phyloP scores from a whole-genome alignment of 2,113 vertebrate species.

The Cacatua alba region DNA sequence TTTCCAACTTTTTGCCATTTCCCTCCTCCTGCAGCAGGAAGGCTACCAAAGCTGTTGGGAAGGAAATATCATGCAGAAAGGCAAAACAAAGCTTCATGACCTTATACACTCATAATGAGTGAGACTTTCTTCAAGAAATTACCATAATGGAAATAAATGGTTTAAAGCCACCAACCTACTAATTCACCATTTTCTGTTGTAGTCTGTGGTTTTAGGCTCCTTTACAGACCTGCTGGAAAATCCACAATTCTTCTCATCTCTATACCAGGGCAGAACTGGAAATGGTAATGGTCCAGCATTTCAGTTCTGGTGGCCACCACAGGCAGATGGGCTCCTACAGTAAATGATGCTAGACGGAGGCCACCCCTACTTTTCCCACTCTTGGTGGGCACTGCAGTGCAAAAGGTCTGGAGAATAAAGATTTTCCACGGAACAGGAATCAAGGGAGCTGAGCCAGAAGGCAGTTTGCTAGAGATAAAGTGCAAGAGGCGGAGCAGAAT shows the following conservation, averaged over 20 bases:
- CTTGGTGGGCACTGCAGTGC: background rate
- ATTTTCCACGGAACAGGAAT: background rate
- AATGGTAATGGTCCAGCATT: accelerated
- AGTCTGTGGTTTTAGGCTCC: background rate
- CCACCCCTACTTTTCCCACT: background rate
- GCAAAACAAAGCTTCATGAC: background rate
- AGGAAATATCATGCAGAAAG: background rate
- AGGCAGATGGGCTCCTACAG: background rate
- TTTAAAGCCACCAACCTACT: background rate
- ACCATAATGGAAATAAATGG: background rate
- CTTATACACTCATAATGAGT: background rate
- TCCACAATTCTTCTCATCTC: background rate
- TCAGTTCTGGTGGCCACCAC: background rate
- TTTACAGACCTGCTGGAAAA: background rate
- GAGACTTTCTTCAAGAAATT: background rate
- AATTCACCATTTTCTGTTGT: background rate
- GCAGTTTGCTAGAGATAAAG: background rate
- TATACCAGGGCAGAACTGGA: background rate
- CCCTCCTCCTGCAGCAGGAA: background rate
- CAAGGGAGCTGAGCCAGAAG: background rate
- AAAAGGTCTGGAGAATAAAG: background rate
- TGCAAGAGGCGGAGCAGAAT: background rate
- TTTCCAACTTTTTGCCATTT: background rate
- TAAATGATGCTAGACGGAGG: background rate
- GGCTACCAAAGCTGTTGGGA: background rate